Base-by-base conservation (phyloP, 2,888 invertebrate genomes). In the Napeogenes inachia region DNA sequence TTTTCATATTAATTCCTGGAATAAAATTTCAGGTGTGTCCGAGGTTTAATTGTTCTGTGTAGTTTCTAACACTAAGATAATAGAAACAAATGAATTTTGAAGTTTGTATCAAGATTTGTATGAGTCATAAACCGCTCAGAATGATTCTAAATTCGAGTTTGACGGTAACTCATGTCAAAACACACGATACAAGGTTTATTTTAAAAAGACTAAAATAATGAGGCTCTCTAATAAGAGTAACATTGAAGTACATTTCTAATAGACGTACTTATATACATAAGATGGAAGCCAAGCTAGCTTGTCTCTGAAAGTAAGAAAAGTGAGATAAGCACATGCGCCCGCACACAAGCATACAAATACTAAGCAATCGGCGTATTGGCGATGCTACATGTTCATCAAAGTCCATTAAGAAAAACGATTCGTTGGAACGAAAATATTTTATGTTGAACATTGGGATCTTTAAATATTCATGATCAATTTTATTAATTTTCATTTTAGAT, bases 261-360 rank as follows among this genome's bases (percentile, higher is more conserved):
- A 78, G 73, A 71, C 73, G 66, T 64, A 8, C 42, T 42, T 42
- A 42, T 12, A 42, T 42, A 42, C 61, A 68, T 70, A 67, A 67
- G 68, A 79, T 76, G 78, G 77, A 73, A 74, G 71, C 72, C 71
- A 67, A 71, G 74, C 72, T 76, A 75, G 76, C 81, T 87, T 85
- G 86, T 88, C 91, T 85, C 80, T 73, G 78, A 75, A 82, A 88
- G 84, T 81, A 87, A 88, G 88, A 91, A 87, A 87, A 89, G 88
- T 89, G 89, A 85, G 84, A 78, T 71, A 63, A 73, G 78, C 72
- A 74, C 78, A 75, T 85, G 73, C 82, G 75, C 78, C 80, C 83
- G 92, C 91, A 92, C 91, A 92, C 91, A 90, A 92, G 92, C 91
- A 92, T 92, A 92, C 91, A 90, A 92, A 92, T 91, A 85, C 88